These are phyloP conservation scores for Drosophila carrolli DNA, from an alignment of 1,140 invertebrate genomes.

Conservation along the genomic window DNA sequence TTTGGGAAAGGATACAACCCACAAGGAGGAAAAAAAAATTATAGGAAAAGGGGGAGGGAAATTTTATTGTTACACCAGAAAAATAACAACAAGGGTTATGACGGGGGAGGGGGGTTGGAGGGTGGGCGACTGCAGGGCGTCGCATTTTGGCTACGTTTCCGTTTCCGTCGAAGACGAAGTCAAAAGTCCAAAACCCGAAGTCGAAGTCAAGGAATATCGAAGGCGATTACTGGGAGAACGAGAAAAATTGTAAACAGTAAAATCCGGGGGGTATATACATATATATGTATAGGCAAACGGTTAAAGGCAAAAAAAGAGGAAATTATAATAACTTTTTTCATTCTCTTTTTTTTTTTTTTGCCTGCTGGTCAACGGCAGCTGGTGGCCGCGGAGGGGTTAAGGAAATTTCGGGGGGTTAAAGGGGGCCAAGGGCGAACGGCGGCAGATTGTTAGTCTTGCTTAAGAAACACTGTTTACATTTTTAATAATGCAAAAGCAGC, in stretches of 20 bases:
- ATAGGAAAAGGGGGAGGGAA: slow-evolving; percentile 39
- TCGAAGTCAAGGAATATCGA: slow-evolving; percentile 56
- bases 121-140: slow-evolving; percentile 58
- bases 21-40: slow-evolving; percentile 4
- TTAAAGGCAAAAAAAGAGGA: slow-evolving; percentile 34
- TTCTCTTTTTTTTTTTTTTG: not conserved
- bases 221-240: slow-evolving; percentile 50
- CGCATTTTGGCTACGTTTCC: slow-evolving; percentile 80
- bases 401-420: slow-evolving; percentile 5
- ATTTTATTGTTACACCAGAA: slow-evolving; percentile 81
- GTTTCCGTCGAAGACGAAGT: slow-evolving; percentile 68
- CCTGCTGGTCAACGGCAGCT: slow-evolving; percentile 57
- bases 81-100: slow-evolving; percentile 68
- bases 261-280: slow-evolving; percentile 4
- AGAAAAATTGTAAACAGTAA: slow-evolving; percentile 13
- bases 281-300: not conserved
- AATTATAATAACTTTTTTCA: slow-evolving; percentile 73
- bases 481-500: slow-evolving; percentile 68
- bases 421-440: not conserved
- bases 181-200: slow-evolving; percentile 21
- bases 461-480: slow-evolving; percentile 66
- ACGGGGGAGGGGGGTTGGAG: not conserved
- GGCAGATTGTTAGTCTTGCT: slow-evolving; percentile 29
- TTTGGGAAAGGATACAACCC: slow-evolving; percentile 26
- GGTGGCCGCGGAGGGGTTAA: slow-evolving; percentile 8